Conservation (phyloP, 35 echinoderm and acorn worm species). For the Lytechinus variegatus region DNA sequence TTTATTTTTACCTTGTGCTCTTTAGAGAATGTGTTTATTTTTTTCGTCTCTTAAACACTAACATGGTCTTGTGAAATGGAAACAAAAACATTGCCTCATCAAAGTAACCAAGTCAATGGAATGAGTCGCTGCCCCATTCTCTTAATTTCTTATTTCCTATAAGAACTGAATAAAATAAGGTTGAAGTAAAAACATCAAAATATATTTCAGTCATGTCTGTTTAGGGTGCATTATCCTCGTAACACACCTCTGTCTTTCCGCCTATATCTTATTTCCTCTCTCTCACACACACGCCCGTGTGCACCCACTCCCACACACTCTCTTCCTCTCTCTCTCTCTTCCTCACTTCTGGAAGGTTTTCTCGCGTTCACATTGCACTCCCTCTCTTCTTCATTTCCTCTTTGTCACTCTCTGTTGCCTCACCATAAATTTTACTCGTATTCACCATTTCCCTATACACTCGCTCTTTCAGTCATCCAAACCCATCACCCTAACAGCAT, state of each 20-base stretch:
- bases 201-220: too few relatives aligned
- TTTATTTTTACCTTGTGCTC: too few relatives aligned
- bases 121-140: too few relatives aligned
- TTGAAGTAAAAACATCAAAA: too few relatives aligned
- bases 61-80: too few relatives aligned
- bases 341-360: not conserved
- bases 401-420: not conserved
- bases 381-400: not conserved
- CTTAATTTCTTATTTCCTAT: too few relatives aligned
- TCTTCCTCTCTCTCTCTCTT: not conserved
- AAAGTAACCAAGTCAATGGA: too few relatives aligned
- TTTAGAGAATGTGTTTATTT: too few relatives aligned
- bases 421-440: too few relatives aligned
- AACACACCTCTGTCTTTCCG: not conserved
- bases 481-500: not conserved
- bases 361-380: not conserved
- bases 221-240: not conserved
- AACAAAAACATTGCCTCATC: too few relatives aligned
- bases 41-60: too few relatives aligned
- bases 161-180: too few relatives aligned
- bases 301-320: not conserved
- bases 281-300: not conserved
- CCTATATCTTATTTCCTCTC: not conserved
- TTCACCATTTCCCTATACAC: not conserved
- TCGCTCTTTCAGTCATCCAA: not conserved